These are phyloP conservation scores for Dolichomitus sp. DNA, from an alignment of 2,888 invertebrate genomes.

Conservation along the genomic window DNA sequence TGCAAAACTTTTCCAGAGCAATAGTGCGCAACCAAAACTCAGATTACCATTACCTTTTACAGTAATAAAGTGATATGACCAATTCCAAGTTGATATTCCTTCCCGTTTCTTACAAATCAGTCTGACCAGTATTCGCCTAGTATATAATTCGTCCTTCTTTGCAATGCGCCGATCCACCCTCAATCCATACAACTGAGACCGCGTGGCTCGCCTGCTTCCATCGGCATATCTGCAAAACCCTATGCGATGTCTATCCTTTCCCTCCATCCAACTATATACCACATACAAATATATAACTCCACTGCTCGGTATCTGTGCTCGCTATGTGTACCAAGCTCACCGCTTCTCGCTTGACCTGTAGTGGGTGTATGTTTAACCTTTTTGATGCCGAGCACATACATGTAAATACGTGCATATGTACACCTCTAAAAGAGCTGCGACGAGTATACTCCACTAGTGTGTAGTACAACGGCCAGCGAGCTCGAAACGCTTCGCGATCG, in stretches of 20 bases:
- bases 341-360: conserved; percentile 78
- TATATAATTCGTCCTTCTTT: neutral
- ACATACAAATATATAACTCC: neutral
- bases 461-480: conserved; percentile 59
- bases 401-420: conserved; percentile 29
- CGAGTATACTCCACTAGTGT: conserved; percentile 1
- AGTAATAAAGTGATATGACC: neutral
- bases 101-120: neutral
- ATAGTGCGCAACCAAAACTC: neutral
- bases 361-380: conserved; percentile 85
- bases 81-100: neutral
- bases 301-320: neutral
- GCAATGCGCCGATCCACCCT: conserved; percentile 16
- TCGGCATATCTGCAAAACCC: conserved; percentile 30
- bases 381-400: conserved; percentile 72
- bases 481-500: conserved; percentile 61
- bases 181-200: neutral
- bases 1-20: neutral
- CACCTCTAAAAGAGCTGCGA: conserved; percentile 36
- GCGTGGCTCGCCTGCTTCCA: conserved; percentile 15
- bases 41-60: neutral
- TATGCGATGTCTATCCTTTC: conserved; percentile 19
- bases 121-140: neutral
- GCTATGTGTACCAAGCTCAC: conserved; percentile 39
- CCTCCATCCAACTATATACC: neutral